Evolutionary conservation across 2,113 vertebrate species (phyloP).

Genomic region (Fregata magnificens): DNA sequence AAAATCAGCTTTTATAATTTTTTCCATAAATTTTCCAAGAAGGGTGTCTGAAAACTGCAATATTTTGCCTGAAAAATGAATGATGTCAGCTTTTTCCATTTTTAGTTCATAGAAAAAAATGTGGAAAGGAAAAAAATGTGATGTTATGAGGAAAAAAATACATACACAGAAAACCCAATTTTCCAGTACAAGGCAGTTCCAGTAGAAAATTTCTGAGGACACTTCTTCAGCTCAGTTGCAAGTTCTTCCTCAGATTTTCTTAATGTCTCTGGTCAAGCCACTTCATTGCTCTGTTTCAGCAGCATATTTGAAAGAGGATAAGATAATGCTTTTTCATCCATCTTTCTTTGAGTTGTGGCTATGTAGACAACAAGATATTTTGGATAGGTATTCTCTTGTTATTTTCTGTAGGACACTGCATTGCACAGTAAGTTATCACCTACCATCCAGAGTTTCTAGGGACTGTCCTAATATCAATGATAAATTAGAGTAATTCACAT

Average conservation of each 20-base stretch:
- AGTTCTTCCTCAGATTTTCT: not conserved
- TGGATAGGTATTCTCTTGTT: not conserved
- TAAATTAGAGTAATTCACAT: not conserved
- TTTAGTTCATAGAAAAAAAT: not conserved
- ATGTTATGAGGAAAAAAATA: not conserved
- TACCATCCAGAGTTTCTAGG: not conserved
- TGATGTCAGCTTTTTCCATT: not conserved
- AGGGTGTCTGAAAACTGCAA: not conserved
- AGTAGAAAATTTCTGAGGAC: not conserved
- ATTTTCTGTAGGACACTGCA: not conserved
- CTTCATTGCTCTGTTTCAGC: not conserved
- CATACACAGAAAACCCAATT: rapidly evolving
- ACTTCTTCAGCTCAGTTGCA: not conserved
- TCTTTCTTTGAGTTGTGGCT: not conserved
- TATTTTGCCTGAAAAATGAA: not conserved
- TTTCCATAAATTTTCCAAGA: not conserved
- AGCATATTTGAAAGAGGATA: not conserved
- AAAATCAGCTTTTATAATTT: not conserved
- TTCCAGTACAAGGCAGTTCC: not conserved
- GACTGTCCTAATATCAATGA: not conserved
- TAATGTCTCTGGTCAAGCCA: not conserved
- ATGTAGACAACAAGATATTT: not conserved
- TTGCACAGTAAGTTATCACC: not conserved
- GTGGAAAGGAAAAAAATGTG: not conserved
- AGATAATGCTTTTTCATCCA: not conserved